Evolutionary conservation across 2,888 invertebrate species (phyloP).

Genomic region (Catocala nupta): DNA sequence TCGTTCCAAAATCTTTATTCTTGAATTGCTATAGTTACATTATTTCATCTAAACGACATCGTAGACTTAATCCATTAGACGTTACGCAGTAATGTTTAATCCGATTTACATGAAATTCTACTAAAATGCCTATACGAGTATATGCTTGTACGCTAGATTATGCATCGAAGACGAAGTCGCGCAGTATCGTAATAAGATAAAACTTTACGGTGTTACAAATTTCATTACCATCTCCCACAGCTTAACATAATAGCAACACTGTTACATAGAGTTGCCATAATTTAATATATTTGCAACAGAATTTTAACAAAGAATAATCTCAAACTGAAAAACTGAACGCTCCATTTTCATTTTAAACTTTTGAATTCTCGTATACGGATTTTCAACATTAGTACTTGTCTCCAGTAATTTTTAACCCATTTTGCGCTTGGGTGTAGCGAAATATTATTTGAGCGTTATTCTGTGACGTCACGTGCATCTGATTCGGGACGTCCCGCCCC

Average conservation of each 20-base stretch:
- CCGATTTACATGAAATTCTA: constrained; percentile 1
- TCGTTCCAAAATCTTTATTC: no score
- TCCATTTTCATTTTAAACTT: constrained; percentile 44
- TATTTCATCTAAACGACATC: background rate
- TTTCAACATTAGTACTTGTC: constrained; percentile 49
- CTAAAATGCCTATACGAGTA: background rate
- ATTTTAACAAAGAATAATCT: constrained; percentile 17
- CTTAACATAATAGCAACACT: constrained; percentile 17
- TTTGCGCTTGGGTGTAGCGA: constrained; percentile 56
- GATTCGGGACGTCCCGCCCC: constrained; percentile 70
- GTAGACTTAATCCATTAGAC: background rate
- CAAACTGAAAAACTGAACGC: constrained; percentile 21
- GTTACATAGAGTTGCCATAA: constrained; percentile 6
- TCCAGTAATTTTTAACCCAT: constrained; percentile 53
- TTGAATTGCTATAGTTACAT: no score
- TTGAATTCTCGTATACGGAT: constrained; percentile 38
- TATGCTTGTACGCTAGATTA: constrained; percentile 7
- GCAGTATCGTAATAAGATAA: constrained; percentile 20
- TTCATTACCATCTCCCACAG: constrained; percentile 13
- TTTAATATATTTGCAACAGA: constrained; percentile 2
- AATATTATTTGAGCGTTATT: constrained; percentile 74
- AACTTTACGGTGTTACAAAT: constrained; percentile 15
- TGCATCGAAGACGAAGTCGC: constrained; percentile 20
- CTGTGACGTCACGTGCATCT: constrained; percentile 82
- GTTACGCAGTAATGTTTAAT: background rate